Evolutionary conservation across 2,888 invertebrate genomes (phyloP).

Genomic region (Ochropacha duplaris): DNA sequence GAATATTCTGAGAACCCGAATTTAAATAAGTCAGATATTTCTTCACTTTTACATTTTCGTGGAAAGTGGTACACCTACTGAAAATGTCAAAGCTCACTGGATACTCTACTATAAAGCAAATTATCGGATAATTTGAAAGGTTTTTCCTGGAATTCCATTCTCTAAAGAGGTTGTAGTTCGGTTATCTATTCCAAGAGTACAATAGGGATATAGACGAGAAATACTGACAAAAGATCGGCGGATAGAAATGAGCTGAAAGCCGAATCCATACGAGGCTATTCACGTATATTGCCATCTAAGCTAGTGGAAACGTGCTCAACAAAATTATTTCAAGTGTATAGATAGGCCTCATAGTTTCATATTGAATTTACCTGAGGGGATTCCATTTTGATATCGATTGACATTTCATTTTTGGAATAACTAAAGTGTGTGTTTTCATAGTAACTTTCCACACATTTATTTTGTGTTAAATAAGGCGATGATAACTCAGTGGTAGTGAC

Average conservation of each 20-base stretch:
- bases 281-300: constrained; percentile 29
- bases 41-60: too few species aligned
- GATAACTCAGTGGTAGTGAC: too few species aligned
- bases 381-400: neutral
- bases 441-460: too few species aligned
- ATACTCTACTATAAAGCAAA: constrained; percentile 17
- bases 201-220: constrained; percentile 42
- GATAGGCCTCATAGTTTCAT: constrained; percentile 2
- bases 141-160: constrained; percentile 36
- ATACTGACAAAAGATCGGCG: constrained; percentile 52
- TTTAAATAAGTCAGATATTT: too few species aligned
- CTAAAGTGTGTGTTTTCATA: too few species aligned
- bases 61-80: neutral
- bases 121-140: constrained; percentile 40
- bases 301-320: constrained; percentile 39
- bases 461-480: too few species aligned
- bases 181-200: constrained; percentile 46
- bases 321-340: constrained; percentile 33
- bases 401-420: neutral
- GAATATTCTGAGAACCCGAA: neutral
- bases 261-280: constrained; percentile 43
- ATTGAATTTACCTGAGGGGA: neutral
- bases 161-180: constrained; percentile 37
- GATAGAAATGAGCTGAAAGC: constrained; percentile 48
- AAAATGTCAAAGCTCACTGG: neutral